phyloP scores from a whole-genome alignment of 2,113 vertebrate genomes.

The Clupea harengus region DNA sequence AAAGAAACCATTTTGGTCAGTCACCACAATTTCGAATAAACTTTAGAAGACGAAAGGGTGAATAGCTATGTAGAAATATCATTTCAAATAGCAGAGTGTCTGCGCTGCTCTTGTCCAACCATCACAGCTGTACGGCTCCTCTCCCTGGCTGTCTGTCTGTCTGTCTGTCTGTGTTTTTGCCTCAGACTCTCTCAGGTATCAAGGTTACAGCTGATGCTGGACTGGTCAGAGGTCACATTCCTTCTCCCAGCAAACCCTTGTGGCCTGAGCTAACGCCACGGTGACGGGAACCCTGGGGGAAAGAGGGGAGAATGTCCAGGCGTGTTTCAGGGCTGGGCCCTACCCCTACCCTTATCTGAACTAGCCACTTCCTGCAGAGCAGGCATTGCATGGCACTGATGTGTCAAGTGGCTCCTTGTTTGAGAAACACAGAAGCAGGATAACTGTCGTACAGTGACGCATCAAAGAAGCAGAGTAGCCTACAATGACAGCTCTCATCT shows the following conservation, averaged over 20 bases:
- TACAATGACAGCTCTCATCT: slow-evolving; percentile 1
- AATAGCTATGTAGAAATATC: not conserved
- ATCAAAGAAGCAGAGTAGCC: not conserved
- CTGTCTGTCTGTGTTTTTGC: too few relatives aligned
- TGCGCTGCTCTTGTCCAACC: too few relatives aligned
- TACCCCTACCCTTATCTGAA: not conserved
- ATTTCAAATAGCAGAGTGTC: too few relatives aligned
- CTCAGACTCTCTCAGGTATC: not conserved
- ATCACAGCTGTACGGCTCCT: too few relatives aligned
- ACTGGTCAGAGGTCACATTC: slow-evolving; percentile 13
- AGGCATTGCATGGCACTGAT: slow-evolving; percentile 8
- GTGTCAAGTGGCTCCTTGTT: not conserved
- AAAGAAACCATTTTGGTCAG: not conserved
- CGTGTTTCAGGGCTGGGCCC: not conserved
- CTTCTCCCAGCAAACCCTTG: not conserved
- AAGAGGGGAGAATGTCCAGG: not conserved
- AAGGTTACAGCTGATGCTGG: slow-evolving; percentile 33
- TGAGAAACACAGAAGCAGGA: not conserved
- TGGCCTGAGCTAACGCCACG: too few relatives aligned
- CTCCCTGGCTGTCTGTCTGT: too few relatives aligned
- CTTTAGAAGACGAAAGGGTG: not conserved
- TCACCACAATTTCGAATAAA: not conserved
- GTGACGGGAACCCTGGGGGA: not conserved
- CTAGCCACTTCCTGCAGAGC: not conserved
- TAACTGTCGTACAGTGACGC: not conserved